A percentile compares a stretch with the other conserved stretches of the same genome.
phyloP scores from a whole-genome alignment of 2,113 vertebrate species.

The Ceuthmochares aereus region DNA sequence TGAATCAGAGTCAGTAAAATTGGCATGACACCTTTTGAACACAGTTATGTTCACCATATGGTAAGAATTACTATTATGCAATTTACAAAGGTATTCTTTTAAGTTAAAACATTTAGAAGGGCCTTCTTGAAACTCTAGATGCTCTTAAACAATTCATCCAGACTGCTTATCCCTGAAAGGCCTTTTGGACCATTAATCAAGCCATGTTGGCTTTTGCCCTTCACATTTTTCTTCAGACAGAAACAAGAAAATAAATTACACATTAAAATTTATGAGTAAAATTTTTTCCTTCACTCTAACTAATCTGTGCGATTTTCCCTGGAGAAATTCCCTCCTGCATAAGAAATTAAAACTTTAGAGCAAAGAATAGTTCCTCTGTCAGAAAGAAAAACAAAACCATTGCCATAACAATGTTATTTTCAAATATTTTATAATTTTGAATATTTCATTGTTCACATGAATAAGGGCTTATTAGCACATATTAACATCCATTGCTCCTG shows the following conservation, averaged over 20 bases:
- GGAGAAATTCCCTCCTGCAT: slow-evolving; percentile 55
- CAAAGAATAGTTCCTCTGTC: background rate
- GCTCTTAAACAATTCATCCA: slow-evolving; percentile 1
- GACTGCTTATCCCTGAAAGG: slow-evolving; percentile 14
- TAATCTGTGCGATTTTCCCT: slow-evolving; percentile 43
- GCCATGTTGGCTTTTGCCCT: background rate
- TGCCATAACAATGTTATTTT: background rate
- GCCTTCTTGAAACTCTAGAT: background rate
- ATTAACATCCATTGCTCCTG: background rate
- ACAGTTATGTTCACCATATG: background rate
- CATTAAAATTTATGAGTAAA: slow-evolving; percentile 61
- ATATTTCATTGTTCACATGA: background rate
- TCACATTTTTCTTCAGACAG: slow-evolving; percentile 42
- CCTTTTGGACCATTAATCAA: slow-evolving; percentile 26
- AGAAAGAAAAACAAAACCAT: background rate
- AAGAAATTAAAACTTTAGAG: slow-evolving; percentile 57
- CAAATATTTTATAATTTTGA: background rate
- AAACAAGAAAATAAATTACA: slow-evolving; percentile 59
- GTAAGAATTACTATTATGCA: slow-evolving; percentile 24
- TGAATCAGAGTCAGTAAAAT: background rate
- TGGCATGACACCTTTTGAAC: background rate
- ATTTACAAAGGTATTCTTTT: slow-evolving; percentile 18
- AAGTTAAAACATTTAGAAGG: slow-evolving; percentile 11
- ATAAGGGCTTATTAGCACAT: background rate
- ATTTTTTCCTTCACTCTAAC: slow-evolving; percentile 29